Base-by-base conservation (phyloP, 2,888 invertebrate species). In the Xestia c-nigrum region DNA sequence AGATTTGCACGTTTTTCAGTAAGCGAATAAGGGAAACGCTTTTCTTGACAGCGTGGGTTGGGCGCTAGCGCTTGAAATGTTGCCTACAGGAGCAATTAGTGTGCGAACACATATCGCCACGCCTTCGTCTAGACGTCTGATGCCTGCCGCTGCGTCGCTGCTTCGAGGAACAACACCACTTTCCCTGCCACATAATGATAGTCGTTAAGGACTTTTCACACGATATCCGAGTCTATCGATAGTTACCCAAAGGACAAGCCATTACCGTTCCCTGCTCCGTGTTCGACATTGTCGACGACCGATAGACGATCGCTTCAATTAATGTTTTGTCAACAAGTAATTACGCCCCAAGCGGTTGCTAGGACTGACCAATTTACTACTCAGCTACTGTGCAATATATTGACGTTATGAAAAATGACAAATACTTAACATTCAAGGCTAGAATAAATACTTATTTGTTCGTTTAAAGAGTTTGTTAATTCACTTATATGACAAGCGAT, bases 71-170 rank as follows among this genome's bases (percentile, higher is more conserved):
- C 78, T 87, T 83, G 88, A 89, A 88, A 90, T 87, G 85, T 87
- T 84, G 89, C 85, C 86, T 82, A 83, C 88, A 88, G 88, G 85
- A 87, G 89, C 88, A 90, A 91, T 92, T 91, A 91, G 88, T 81
- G 80, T 77, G 81, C 84, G 68, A 79, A 88, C 89, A 89, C 87
- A 89, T 81, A 84, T 87, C 83, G 88, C 87, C 89, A 83, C 92
- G 79, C 91, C 91, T 83, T 83, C 81, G 88, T 84, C 89, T 88
- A 80, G 87, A 80, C 85, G 76, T 81, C 83, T 77, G 82, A 74
- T 68, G 67, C 21, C 63, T 78, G 74, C 50, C 57, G 63, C 38
- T 74, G 50, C 77, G 12, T 1, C 67, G 75, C 81, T 70, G 74
- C 70, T 72, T 59, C 72, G 72, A 69, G 57, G 43, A 77, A 77